Evolutionary conservation across 1,140 invertebrate species (phyloP).

Genomic region (Cydia pomonella): DNA sequence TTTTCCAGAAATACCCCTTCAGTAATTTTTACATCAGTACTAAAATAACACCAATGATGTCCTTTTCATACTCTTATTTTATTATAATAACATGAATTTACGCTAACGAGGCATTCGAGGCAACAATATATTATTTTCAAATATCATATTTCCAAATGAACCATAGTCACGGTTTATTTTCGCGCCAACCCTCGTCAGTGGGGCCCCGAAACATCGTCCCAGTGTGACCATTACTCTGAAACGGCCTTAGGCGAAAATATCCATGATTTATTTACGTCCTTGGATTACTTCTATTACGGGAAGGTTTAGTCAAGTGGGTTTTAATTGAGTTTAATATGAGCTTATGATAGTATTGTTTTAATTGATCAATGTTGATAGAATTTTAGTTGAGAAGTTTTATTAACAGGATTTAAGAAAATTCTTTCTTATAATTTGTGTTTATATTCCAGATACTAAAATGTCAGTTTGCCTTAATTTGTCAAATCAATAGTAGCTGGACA

Average conservation of each 20-base stretch:
- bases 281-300: slow-evolving; percentile 2
- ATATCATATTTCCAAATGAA: not conserved
- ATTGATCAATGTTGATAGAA: not conserved
- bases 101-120: not conserved
- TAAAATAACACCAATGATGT: too few relatives aligned
- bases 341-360: not conserved
- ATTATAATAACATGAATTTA: not conserved
- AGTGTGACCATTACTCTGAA: slow-evolving; percentile 24
- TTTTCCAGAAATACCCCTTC: too few relatives aligned
- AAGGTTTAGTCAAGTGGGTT: not conserved
- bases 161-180: slow-evolving; percentile 19
- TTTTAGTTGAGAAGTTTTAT: too few relatives aligned
- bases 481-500: too few relatives aligned
- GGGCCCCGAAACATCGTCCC: slow-evolving; percentile 20
- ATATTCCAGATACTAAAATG: too few relatives aligned
- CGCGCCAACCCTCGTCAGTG: slow-evolving; percentile 23
- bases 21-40: too few relatives aligned
- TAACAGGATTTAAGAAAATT: too few relatives aligned
- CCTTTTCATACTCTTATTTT: not conserved
- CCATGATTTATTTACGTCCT: slow-evolving; percentile 27
- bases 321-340: not conserved
- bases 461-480: too few relatives aligned
- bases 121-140: not conserved
- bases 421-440: too few relatives aligned
- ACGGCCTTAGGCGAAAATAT: slow-evolving; percentile 8